Evolutionary conservation across 1,140 invertebrate species (phyloP).

Genomic region (Andrena cerasifolii): DNA sequence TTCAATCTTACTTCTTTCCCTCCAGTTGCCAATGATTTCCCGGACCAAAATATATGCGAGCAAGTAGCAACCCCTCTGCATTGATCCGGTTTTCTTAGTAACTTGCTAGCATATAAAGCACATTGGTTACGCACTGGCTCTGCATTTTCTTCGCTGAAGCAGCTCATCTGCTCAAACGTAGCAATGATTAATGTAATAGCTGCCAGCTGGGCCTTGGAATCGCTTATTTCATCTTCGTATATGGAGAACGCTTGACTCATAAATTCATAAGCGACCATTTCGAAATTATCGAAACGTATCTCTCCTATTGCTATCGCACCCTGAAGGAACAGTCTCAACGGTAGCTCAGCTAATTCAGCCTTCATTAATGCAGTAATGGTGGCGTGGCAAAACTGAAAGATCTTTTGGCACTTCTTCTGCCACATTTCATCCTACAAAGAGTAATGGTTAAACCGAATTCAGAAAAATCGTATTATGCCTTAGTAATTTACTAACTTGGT

Average conservation of each 20-base stretch:
- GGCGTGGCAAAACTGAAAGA: constrained; percentile 98
- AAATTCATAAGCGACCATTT: constrained; percentile 99
- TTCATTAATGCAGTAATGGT: constrained; percentile 97
- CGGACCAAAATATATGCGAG: constrained; percentile 98
- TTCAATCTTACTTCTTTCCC: constrained; percentile 86
- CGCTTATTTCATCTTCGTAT: constrained; percentile 99
- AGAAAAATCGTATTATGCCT: not conserved
- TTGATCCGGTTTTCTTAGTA: constrained; percentile 99
- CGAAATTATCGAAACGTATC: constrained; percentile 96
- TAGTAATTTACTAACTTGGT: constrained; percentile 84
- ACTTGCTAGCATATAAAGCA: constrained; percentile 95
- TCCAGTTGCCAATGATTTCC: constrained; percentile 87
- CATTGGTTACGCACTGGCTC: constrained; percentile 97
- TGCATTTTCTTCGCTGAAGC: constrained; percentile 98
- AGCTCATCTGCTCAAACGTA: constrained; percentile 96
- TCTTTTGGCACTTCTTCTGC: constrained; percentile 99
- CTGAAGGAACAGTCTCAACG: constrained; percentile 96
- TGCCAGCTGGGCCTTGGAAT: constrained; percentile 97
- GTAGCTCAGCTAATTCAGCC: constrained; percentile 95
- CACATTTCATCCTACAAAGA: constrained; percentile 93
- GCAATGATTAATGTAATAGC: constrained; percentile 98
- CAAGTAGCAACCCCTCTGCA: constrained; percentile 95
- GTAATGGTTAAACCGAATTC: not conserved
- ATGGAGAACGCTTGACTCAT: constrained; percentile 98
- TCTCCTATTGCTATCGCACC: constrained; percentile 96